Conservation (phyloP, 2,113 vertebrate species). For the Lates calcarifer region DNA sequence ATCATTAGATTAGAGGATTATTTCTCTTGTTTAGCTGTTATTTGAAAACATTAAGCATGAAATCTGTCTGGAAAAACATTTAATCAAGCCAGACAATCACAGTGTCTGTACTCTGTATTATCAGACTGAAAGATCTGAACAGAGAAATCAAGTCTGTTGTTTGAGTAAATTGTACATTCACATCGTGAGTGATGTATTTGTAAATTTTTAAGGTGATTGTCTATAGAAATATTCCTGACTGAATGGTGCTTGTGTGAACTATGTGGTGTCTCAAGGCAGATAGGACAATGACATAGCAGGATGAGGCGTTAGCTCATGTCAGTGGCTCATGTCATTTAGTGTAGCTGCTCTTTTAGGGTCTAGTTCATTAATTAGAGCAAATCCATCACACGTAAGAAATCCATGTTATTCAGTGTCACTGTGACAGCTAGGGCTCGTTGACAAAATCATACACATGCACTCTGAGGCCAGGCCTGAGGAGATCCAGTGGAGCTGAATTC, state of each 20-base stretch:
- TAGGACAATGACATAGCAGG: conserved; percentile 59
- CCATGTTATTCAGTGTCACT: conserved; percentile 34
- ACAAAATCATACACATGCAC: conserved; percentile 33
- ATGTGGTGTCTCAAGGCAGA: conserved; percentile 28
- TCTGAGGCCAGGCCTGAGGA: conserved; percentile 34
- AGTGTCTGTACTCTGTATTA: background rate
- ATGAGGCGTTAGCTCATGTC: conserved; percentile 46
- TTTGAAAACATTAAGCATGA: conserved; percentile 5
- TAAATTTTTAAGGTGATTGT: background rate
- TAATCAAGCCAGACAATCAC: background rate
- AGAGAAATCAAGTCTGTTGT: background rate
- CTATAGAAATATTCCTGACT: background rate
- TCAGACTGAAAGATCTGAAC: background rate
- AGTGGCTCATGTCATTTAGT: conserved; percentile 21
- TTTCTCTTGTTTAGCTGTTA: background rate
- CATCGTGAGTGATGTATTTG: background rate
- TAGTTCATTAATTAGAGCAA: conserved; percentile 46
- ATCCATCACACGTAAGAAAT: conserved; percentile 49
- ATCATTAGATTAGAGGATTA: conserved; percentile 12
- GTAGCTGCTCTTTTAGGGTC: conserved; percentile 34
- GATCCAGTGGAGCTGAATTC: conserved; percentile 44
- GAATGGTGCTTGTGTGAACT: background rate
- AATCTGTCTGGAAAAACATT: conserved; percentile 10
- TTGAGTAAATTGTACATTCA: background rate
- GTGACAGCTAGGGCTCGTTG: conserved; percentile 32